Base-by-base conservation (phyloP, 2,113 vertebrate genomes). In the Psettodes erumei region DNA sequence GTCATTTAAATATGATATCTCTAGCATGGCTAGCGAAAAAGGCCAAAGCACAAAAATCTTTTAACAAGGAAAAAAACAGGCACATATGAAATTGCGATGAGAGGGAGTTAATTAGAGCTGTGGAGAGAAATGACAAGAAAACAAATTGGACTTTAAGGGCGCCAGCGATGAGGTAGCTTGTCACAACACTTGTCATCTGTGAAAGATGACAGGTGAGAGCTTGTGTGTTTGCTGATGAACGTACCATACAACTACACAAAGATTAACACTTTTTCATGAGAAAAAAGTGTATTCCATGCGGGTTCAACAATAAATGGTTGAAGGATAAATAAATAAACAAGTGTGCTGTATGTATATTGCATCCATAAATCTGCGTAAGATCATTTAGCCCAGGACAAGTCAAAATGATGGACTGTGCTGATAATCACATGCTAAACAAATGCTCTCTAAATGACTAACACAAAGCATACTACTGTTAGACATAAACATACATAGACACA, bases 381-480 rank as follows among this genome's bases (percentile, higher is more conserved):
- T 81, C 54, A 75, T 83, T 84, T 81, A 53, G 79, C 63, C 64
- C 69, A 61, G 84, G 81, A 83, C 38, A 19, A 87, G 61, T 87
- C 78, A 75, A 71, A 79, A 83, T 87, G 77, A 91, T 83, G 79
- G 77, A 90, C 71, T 75, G 69, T 54, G 71, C 77, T 83, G 79
- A 87, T 85, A 78, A 85, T 88, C 82, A 85, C 63, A 77, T 71
- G 74, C 83, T 83, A 82, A 86, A 79, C 77, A 82, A 75, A 51
- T 77, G 64, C 74, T 86, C 27, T 70, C 40, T 58, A 75, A 81
- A 77, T 69, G 75, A 79, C 77, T 37, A 75, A 79, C 81, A 78
- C 59, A 67, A 70, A 63, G 53, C 43, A 32, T 27, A 42, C 45
- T 9, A 30, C 33, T n/a, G 67, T 64, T 71, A 45, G 43, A 51